These are phyloP conservation scores for Brachyhypopomus occidentalis DNA, from an alignment of 2,113 vertebrate genomes.

Conservation along the genomic window DNA sequence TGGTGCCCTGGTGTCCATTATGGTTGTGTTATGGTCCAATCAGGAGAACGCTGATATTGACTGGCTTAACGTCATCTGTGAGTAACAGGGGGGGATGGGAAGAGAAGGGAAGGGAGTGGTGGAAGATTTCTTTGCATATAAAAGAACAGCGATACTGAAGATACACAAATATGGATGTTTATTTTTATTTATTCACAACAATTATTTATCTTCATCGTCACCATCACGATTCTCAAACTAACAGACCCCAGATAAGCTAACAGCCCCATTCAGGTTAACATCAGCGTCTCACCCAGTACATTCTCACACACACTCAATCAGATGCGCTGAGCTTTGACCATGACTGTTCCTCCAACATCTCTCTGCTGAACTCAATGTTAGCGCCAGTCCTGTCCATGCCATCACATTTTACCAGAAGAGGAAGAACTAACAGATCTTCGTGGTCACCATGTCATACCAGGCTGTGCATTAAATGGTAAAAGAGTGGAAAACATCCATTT, in stretches of 20 bases:
- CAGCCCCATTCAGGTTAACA: not conserved
- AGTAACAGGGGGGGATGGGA: not conserved
- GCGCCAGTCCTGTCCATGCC: constrained; percentile 32
- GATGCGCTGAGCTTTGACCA: constrained; percentile 36
- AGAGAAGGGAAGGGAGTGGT: not conserved
- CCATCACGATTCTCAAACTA: constrained; percentile 6
- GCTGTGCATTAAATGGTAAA: constrained; percentile 17
- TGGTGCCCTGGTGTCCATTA: constrained; percentile 48
- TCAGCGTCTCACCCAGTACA: not conserved
- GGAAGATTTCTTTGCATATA: not conserved
- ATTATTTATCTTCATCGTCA: too few relatives aligned
- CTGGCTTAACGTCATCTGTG: constrained; percentile 8
- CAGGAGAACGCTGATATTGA: not conserved
- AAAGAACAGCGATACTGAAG: not conserved
- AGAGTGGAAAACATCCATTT: constrained; percentile 6
- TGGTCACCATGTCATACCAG: not conserved
- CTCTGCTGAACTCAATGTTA: not conserved
- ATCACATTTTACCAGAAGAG: constrained; percentile 26
- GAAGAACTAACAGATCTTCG: constrained; percentile 20
- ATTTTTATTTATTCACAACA: too few relatives aligned
- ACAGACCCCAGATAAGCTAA: constrained; percentile 9
- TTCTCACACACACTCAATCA: constrained; percentile 39
- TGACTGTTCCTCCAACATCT: constrained; percentile 43
- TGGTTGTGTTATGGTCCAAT: constrained; percentile 47
- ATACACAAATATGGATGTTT: not conserved